Percentiles rank a stretch among this genome's conserved stretches.
These are phyloP conservation scores for Drosophila robusta DNA, from an alignment of 2,888 invertebrate genomes.

Conservation along the genomic window DNA sequence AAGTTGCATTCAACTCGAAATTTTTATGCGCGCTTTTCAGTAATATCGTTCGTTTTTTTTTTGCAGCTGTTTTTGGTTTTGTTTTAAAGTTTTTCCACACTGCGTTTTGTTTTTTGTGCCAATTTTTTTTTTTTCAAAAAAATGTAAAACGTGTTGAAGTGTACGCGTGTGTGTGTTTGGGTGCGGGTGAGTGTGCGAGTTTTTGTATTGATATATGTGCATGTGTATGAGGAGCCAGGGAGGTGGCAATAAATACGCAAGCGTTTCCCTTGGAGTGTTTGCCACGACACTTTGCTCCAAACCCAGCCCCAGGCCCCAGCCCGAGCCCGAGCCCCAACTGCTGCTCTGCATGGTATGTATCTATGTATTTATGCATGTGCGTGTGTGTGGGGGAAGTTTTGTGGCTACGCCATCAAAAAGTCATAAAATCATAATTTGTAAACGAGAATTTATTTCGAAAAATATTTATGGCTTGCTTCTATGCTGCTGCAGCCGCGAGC, in stretches of 20 bases:
- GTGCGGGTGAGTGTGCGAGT: conserved; percentile 19
- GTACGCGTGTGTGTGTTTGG: conserved; percentile 16
- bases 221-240: conserved; percentile 25
- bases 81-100: conserved; percentile 27
- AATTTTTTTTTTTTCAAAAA: conserved; percentile 44
- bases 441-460: conserved; percentile 82
- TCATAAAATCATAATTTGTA: conserved; percentile 83
- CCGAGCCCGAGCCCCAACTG: too few species aligned
- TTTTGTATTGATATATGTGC: conserved; percentile 36
- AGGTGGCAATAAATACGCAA: conserved; percentile 72
- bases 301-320: neutral
- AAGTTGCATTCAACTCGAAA: conserved; percentile 75
- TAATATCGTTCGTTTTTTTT: conserved; percentile 65
- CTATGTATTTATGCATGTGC: conserved; percentile 22
- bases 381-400: conserved; percentile 42
- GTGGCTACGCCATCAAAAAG: conserved; percentile 80
- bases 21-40: conserved; percentile 65
- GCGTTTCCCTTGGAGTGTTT: conserved; percentile 59
- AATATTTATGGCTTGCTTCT: conserved; percentile 73
- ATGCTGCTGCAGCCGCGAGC: conserved; percentile 46
- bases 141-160: conserved; percentile 51
- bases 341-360: conserved; percentile 6
- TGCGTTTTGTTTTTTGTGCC: conserved; percentile 45
- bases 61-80: conserved; percentile 15
- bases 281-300: conserved; percentile 52